phyloP scores from a whole-genome alignment of 2,888 invertebrate genomes.

The Ceramica pisi region DNA sequence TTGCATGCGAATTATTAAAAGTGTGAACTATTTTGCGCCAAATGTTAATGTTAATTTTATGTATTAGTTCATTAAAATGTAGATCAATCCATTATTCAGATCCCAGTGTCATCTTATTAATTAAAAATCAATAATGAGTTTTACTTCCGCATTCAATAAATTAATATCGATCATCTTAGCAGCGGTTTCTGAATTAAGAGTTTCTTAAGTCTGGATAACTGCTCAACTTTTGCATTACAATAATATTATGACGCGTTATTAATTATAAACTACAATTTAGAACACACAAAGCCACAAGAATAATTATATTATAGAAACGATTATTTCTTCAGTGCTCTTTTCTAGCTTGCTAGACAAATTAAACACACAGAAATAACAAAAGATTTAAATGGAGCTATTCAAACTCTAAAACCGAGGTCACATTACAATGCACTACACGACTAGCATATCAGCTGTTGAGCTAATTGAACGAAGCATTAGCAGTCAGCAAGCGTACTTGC shows the following conservation, averaged over 20 bases:
- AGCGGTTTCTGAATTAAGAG: background rate
- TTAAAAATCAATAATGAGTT: background rate
- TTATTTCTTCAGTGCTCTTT: background rate
- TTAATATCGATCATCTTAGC: background rate
- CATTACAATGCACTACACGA: slow-evolving; percentile 32
- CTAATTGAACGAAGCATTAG: slow-evolving; percentile 50
- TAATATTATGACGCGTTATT: background rate
- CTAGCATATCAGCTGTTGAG: slow-evolving; percentile 17
- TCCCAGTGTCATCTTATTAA: background rate
- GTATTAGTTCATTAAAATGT: slow-evolving; percentile 31
- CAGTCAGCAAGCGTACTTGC: slow-evolving; percentile 40
- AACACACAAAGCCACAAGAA: background rate
- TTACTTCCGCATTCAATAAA: slow-evolving; percentile 9
- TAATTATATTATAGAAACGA: background rate
- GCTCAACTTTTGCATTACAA: background rate
- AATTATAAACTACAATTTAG: background rate
- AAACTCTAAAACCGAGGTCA: slow-evolving; percentile 39
- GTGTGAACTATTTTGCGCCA: slow-evolving; percentile 5
- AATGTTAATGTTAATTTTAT: slow-evolving; percentile 41
- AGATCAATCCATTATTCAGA: slow-evolving; percentile 8
- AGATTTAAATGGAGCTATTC: slow-evolving; percentile 6
- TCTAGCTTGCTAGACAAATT: slow-evolving; percentile 1
- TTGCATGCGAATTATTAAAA: slow-evolving; percentile 23
- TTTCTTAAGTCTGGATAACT: background rate
- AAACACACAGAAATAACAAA: slow-evolving; percentile 14